Evolutionary conservation across 2,888 invertebrate species (phyloP), one percentile per base, ranked within the genome.

Genomic region (Hirudinaria manillensis): DNA sequence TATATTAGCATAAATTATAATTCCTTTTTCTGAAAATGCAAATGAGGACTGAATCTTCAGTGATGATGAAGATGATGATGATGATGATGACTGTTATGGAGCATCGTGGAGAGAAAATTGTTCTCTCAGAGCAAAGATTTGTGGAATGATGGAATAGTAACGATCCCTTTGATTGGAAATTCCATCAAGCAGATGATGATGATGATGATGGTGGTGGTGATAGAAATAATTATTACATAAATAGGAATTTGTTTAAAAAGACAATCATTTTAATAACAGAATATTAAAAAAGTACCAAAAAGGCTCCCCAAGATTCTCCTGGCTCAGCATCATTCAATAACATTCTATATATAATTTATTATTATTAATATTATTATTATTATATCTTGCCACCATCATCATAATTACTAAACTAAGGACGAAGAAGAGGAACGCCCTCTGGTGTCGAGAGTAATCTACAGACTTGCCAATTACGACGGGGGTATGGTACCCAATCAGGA

Each of bases 341-440:
- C n/a, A n/a, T n/a, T n/a, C 45, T 1, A 16, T 7, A 45, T 45
- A 1, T 10, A 16, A 1, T 4, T 45, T 7, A 45, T 45, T 7
- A 45, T 45, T 7, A 45, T 45, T 7, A 45, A 16, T 7, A 45
- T 45, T 7, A 45, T 45, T 7, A 45, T 45, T 7, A 45, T 45
- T 7, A 45, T 45, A n/a, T n/a, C n/a, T n/a, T n/a, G n/a, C n/a
- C 13, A 7, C 16, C 13, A 45, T 45, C 13, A 7, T 45, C 13
- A 45, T 45, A 1, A 4, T 45, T 2, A 45, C 16, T 7, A 45
- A 3, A 10, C 2, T 19, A 16, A 87, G 87, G 87, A 87, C 84
- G 94, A 94, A 85, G 89, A 93, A 88, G 93, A 93, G 84, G 92
- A 93, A 84, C 89, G 94, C 81, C 94, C 94, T 34, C 90, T 92